Evolutionary conservation across 2,888 invertebrate genomes (phyloP), one percentile per base, ranked within the genome.

Genomic region (Galerucella pusilla): DNA sequence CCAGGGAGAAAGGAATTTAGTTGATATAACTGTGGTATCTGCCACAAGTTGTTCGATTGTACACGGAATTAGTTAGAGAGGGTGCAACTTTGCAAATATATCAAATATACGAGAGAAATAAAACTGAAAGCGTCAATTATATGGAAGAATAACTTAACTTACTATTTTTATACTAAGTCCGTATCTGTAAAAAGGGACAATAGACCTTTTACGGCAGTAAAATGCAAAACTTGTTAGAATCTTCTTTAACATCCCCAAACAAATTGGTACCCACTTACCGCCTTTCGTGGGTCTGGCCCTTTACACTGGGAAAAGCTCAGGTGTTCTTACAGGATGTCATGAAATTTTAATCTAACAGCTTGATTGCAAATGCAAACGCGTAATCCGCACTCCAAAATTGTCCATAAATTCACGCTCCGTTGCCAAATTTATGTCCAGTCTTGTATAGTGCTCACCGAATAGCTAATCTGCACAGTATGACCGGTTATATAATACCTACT

Each of bases 311-410:
- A 75, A 79, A 80, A 80, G 79, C 81, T 78, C 80, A 81, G 81
- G 80, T 81, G 81, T 74, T 74, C 73, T 75, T 77, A 71, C 74
- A 79, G 75, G 67, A 70, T 70, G 68, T 73, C 78, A 80, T 80
- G 81, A 80, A 81, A 81, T 73, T 80, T 81, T 82, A 80, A 82
- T 81, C 71, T 71, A 64, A 66, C 68, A 74, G 73, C 73, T 77
- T 78, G 78, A 79, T 75, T 78, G 77, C 71, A 75, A 74, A 78
- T 77, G 78, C 78, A 78, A 75, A 68, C 75, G 71, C 67, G 74
- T 78, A 78, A 78, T 80, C 79, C 79, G 74, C 71, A 79, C 75
- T 78, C 71, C 75, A 72, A 78, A 79, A 77, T 73, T 75, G 76
- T 74, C 77, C 75, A 81, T 81, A 81, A 81, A 80, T 81, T 80